phyloP scores from a whole-genome alignment of 2,113 vertebrate genomes.

The Mormoops blainvillei region DNA sequence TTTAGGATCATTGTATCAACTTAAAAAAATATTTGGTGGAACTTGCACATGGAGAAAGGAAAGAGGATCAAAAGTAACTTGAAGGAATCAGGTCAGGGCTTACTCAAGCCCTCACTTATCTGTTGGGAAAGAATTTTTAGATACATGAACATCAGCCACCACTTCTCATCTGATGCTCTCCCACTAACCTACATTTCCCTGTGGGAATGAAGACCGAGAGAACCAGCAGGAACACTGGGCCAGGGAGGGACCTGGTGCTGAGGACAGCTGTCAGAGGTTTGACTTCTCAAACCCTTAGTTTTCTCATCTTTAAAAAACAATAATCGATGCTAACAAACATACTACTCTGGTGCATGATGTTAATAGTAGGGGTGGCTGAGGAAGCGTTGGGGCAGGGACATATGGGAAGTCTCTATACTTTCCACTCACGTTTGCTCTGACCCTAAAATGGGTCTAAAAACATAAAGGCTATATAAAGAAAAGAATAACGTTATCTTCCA shows the following conservation, averaged over 20 bases:
- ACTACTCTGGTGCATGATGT: fast-evolving
- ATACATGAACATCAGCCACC: not conserved
- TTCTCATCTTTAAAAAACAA: not conserved
- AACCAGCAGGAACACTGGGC: not conserved
- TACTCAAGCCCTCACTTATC: not conserved
- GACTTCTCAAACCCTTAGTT: not conserved
- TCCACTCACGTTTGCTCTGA: not conserved
- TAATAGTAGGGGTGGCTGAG: not conserved
- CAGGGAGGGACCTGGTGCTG: too few species aligned
- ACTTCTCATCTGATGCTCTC: not conserved
- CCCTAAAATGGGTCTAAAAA: not conserved
- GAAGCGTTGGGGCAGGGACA: not conserved
- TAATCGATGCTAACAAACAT: not conserved
- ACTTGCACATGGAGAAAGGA: not conserved
- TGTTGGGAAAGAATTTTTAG: not conserved
- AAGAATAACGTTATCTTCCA: not conserved
- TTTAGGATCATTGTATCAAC: not conserved
- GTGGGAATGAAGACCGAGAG: not conserved
- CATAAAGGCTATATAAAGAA: not conserved
- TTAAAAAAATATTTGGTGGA: not conserved
- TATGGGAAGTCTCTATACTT: not conserved
- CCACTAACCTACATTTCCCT: too few species aligned
- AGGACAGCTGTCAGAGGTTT: not conserved
- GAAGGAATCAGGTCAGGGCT: not conserved
- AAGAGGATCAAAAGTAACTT: not conserved